Percentiles rank a stretch among this genome's conserved stretches.
These are phyloP conservation scores for Fulica atra DNA, from an alignment of 2,113 vertebrate genomes.

Conservation along the genomic window DNA sequence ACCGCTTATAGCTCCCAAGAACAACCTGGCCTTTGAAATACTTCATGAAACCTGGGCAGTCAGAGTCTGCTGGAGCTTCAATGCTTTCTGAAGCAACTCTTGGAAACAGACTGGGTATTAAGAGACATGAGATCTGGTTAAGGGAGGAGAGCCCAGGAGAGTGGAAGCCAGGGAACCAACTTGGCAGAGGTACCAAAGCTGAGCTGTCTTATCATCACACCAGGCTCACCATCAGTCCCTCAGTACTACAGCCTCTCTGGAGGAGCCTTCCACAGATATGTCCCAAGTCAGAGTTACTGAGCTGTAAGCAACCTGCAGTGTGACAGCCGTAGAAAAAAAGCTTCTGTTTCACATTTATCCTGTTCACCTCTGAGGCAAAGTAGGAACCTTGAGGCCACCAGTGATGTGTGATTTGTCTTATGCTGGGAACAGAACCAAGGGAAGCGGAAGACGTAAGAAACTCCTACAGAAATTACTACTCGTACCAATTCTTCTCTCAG, in stretches of 20 bases:
- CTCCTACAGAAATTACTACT: not conserved
- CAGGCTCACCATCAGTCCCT: not conserved
- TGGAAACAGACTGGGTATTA: not conserved
- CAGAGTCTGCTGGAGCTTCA: not conserved
- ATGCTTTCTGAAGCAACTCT: not conserved
- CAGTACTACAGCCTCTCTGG: not conserved
- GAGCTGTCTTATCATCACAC: not conserved
- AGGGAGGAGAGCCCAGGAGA: not conserved
- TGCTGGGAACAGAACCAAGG: not conserved
- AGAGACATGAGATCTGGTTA: not conserved
- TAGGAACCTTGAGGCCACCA: not conserved
- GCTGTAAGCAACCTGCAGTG: not conserved
- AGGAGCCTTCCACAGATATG: not conserved
- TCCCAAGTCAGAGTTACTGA: not conserved
- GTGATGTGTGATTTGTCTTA: not conserved
- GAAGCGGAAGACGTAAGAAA: not conserved
- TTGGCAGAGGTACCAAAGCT: constrained; percentile 9
- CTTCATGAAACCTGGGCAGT: too few species aligned
- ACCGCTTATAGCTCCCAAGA: too few species aligned
- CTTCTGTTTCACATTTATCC: not conserved
- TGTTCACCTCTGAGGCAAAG: not conserved
- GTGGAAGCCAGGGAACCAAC: not conserved
- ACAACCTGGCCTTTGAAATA: too few species aligned
- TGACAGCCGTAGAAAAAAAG: not conserved
- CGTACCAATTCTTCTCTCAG: not conserved